Conservation (phyloP, 2,888 invertebrate genomes). For the Sarcophaga variegata region DNA sequence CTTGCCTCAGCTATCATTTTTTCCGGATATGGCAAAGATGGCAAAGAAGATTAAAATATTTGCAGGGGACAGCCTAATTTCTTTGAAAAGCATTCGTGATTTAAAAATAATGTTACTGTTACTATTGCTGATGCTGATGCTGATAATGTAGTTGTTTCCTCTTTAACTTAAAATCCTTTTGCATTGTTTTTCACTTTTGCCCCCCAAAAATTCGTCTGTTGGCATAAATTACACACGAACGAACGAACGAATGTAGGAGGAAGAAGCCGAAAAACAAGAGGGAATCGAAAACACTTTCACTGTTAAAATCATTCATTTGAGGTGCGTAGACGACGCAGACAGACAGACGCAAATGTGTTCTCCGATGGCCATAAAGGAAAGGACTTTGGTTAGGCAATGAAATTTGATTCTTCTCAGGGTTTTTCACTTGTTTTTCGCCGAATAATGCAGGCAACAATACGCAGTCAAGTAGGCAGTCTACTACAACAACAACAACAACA, state of each 20-base stretch:
- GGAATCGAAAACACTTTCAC: constrained; percentile 59
- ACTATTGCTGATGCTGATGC: too few relatives aligned
- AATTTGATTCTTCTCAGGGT: constrained; percentile 20
- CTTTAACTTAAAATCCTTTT: constrained; percentile 6
- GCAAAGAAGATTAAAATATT: too few relatives aligned
- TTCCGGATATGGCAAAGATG: too few relatives aligned
- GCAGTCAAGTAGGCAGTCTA: constrained; percentile 28
- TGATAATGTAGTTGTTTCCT: neutral
- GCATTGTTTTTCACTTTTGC: constrained; percentile 43
- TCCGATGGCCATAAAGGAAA: constrained; percentile 22
- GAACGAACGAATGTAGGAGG: neutral
- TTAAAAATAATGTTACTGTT: too few relatives aligned
- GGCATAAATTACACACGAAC: neutral
- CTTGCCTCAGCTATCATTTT: too few relatives aligned
- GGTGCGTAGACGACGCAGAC: constrained; percentile 54
- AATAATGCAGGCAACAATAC: constrained; percentile 38
- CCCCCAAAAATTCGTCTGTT: constrained; percentile 16
- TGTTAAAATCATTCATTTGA: constrained; percentile 36
- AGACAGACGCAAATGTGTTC: neutral
- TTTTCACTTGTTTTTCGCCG: constrained; percentile 1
- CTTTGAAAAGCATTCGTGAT: too few relatives aligned
- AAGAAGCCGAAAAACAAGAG: neutral
- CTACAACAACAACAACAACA: constrained; percentile 1
- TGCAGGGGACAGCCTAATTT: too few relatives aligned
- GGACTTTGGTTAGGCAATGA: constrained; percentile 38